Evolutionary conservation across 2,113 vertebrate species (phyloP).

Genomic region (Pachycephala philippinensis): DNA sequence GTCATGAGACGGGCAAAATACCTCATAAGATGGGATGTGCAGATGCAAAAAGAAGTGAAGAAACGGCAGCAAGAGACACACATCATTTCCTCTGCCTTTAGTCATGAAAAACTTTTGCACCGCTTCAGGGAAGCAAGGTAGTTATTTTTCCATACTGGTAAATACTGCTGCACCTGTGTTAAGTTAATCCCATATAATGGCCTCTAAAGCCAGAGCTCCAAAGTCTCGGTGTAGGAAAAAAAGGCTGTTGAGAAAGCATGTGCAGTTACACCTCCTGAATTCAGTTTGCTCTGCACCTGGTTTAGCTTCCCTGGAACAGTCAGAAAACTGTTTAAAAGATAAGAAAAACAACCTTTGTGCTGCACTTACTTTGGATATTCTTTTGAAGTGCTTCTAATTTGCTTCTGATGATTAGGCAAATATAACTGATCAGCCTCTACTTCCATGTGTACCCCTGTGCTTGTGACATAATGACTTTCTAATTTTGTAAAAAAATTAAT

Average conservation of each 20-base stretch:
- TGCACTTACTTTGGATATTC: neutral
- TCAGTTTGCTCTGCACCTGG: neutral
- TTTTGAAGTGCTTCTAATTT: neutral
- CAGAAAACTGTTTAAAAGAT: neutral
- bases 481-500: neutral
- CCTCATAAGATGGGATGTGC: fast-evolving
- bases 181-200: neutral
- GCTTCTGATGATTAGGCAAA: neutral
- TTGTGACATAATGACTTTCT: neutral
- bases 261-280: neutral
- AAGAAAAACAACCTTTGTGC: neutral
- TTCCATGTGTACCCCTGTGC: neutral
- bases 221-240: neutral
- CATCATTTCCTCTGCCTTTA: neutral
- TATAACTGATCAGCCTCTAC: neutral
- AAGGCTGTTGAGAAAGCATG: neutral
- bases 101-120: neutral
- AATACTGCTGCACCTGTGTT: neutral
- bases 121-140: neutral
- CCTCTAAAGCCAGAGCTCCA: neutral
- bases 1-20: neutral
- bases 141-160: neutral
- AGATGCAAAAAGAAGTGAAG: neutral
- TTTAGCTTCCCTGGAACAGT: neutral
- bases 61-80: neutral